Conservation (phyloP, 2,113 vertebrate genomes). For the Apodemus sylvaticus region DNA sequence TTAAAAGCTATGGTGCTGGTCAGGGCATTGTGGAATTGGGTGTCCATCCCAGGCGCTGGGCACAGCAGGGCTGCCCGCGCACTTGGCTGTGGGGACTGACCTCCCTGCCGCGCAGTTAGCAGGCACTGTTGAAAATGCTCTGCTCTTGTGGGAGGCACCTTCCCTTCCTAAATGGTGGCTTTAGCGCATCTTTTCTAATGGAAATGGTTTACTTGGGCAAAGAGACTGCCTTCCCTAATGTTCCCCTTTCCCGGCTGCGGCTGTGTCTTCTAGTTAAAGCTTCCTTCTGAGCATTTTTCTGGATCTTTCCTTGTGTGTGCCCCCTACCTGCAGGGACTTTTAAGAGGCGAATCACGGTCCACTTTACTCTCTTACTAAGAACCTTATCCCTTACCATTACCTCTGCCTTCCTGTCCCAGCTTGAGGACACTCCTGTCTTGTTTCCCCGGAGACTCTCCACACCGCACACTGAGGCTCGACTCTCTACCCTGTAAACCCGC, state of each 20-base stretch:
- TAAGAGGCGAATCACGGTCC: neutral
- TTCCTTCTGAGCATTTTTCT: neutral
- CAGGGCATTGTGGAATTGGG: neutral
- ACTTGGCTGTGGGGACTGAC: neutral
- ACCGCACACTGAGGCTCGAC: neutral
- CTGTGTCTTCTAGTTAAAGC: neutral
- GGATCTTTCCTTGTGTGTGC: neutral
- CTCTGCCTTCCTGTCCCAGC: neutral
- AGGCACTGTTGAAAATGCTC: conserved; percentile 5
- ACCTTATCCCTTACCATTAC: neutral
- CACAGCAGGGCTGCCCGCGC: neutral
- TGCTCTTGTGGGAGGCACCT: neutral
- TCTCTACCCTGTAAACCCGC: neutral
- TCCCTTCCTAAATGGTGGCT: neutral
- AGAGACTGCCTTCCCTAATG: conserved; percentile 16
- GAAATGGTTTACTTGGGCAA: neutral
- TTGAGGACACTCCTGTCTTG: no score
- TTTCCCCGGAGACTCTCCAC: neutral
- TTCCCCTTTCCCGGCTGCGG: neutral
- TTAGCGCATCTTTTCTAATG: neutral
- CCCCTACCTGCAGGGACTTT: neutral
- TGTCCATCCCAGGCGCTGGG: neutral
- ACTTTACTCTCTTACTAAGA: neutral
- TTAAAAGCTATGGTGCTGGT: neutral
- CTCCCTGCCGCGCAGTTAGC: neutral